These are phyloP conservation scores for Drosophila planitibia DNA, from an alignment of 2,888 invertebrate species.

Conservation along the genomic window DNA sequence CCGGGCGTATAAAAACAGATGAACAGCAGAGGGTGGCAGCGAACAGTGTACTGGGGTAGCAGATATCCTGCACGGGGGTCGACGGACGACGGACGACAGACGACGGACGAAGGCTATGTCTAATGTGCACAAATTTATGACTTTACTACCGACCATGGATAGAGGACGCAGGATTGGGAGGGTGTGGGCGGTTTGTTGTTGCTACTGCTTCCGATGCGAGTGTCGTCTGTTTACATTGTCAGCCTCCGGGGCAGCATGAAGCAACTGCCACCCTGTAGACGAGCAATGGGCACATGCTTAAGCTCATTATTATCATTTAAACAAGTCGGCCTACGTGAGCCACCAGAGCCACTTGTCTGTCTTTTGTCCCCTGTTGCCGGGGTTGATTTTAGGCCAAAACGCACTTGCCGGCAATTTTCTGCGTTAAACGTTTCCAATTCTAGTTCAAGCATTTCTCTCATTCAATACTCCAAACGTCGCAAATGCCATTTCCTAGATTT, in stretches of 20 bases:
- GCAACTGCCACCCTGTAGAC: constrained; percentile 58
- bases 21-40: constrained; percentile 48
- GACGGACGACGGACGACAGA: not conserved
- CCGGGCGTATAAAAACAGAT: constrained; percentile 84
- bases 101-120: constrained; percentile 74
- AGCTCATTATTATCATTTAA: constrained; percentile 82
- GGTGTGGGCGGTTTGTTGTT: constrained; percentile 63
- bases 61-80: constrained; percentile 7
- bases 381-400: constrained; percentile 54
- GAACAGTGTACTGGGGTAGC: not conserved
- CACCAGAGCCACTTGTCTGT: constrained; percentile 45
- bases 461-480: constrained; percentile 23
- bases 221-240: constrained; percentile 68
- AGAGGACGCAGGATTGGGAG: constrained; percentile 25
- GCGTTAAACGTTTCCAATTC: constrained; percentile 77
- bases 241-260: constrained; percentile 38
- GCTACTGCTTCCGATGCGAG: constrained; percentile 28
- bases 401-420: constrained; percentile 47
- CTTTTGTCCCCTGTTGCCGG: constrained; percentile 33
- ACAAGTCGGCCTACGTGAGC: constrained; percentile 73
- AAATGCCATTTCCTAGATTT: constrained; percentile 41
- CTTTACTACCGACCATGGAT: constrained; percentile 63
- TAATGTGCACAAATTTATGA: constrained; percentile 84
- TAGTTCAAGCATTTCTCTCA: constrained; percentile 37
- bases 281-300: constrained; percentile 72